Evolutionary conservation across 2,797 vertebrate species (phyloP), one percentile per base, ranked within the genome.

Genomic region (Manis crassicaudata): DNA sequence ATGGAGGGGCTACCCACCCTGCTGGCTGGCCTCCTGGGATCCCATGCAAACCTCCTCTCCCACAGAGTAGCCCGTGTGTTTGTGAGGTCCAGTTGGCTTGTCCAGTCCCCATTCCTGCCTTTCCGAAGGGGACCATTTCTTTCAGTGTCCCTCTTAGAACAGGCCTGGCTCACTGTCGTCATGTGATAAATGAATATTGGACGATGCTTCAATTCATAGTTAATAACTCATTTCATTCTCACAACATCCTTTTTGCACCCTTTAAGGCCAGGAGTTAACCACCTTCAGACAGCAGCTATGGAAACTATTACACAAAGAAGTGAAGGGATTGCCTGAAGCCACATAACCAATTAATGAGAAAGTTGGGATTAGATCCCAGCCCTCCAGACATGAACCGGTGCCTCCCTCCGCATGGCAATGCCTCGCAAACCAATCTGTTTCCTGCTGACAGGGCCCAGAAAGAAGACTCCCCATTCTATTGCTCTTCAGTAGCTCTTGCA

Each of bases 291-390:
- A 81, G 72, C 91, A 87, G 60, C 70, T 16, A 29, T 7, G 13
- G 80, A 94, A 80, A 96, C 63, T 37, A 43, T 92, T 87, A 46
- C 21, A 14, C 58, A 90, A 91, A 93, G 75, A 93, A 94, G 80
- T 63, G 43, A 89, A 86, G 52, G 27, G 35, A 46, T 92, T 76
- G 70, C 65, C 83, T 73, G 63, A 40, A 90, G 85, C 87, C 82
- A 81, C 58, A 83, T 3, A 94, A 72, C 52, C 82, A 89, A 27
- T 96, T 95, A 90, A 88, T 70, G 73, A 77, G 70, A 67, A 83
- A 67, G 40, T 52, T n/a, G 23, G 92, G 87, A 88, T 96, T 91
- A 50, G 58, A 77, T 88, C n/a, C 76, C 43, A 70, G 79, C 67
- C 73, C 77, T 58, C 25, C 77, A 82, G 93, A 89, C 72, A 52